Evolutionary conservation across 2,113 vertebrate species (phyloP), one percentile per base, ranked within the genome.

Genomic region (Apeltes quadracus): DNA sequence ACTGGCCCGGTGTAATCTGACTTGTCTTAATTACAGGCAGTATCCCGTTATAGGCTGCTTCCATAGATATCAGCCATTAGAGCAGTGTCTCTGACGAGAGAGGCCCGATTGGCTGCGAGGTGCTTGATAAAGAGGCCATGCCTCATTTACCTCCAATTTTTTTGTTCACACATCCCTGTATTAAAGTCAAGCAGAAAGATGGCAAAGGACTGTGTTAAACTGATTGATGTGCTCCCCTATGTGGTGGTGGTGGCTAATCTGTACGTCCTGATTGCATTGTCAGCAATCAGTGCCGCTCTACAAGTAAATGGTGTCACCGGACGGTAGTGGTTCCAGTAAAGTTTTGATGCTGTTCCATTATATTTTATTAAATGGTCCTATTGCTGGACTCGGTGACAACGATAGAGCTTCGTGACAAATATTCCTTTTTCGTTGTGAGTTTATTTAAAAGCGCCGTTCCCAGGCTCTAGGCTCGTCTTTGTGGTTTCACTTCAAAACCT

Each of bases 1-100:
- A 66, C 56, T 82, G 82, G 73, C 74, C 72, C 70, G 69, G 84
- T 86, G 79, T 82, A 87, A 89, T 90, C 86, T 87, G 88, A 88
- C 86, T 84, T 78, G 87, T 90, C 89, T 91, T 90, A 89, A 92
- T 92, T 90, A 87, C 87, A 81, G 84, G 82, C 87, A 85, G 83
- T 89, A 90, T 86, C 85, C 91, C 83, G 81, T 90, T 90, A 92
- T 90, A 88, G 88, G 87, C 85, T 91, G 81, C 83, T 67, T 71
- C 69, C 78, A 84, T 76, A 90, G 89, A 92, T 92, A 88, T 89
- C 85, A 61, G 81, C 90, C 89, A 89, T 90, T 91, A 91, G 80
- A 87, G 85, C 79, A 51, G 70, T 83, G 79, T 87, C 82, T 85
- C 69, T 82, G 78, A 85, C 80, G 55, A 78, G 66, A 83, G 70